Base-by-base conservation (phyloP, 1,140 invertebrate species). In the Magallana gigas region DNA sequence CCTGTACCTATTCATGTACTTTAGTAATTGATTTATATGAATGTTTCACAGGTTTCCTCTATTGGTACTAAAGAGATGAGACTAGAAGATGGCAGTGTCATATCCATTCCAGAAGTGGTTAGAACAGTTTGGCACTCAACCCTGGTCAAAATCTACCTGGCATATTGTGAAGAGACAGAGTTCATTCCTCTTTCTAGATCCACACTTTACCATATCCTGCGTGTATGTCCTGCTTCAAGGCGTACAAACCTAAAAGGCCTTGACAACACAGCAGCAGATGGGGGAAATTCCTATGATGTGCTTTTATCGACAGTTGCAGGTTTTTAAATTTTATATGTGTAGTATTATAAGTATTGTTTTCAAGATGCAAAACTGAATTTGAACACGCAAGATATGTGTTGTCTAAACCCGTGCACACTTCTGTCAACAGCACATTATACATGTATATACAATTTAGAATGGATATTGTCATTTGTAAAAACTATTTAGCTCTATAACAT, bases 221-320 rank as follows among this genome's bases (percentile, higher is more conserved):
- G n/a, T n/a, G n/a, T n/a, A n/a, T n/a, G n/a, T n/a, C n/a, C n/a
- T n/a, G n/a, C n/a, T n/a, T n/a, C 81, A 16, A 76, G 83, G 9
- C 7, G 85, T 11, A 83, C 76, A 56, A 83, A 64, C 62, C 16
- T 62, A 59, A 84, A 80, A 18, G 76, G 85, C 7, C 76, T 86
- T 56, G 85, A 86, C 12, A 82, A 62, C 56, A 64, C 83, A 48
- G 23, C 85, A 60, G 80, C 80, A 62, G 80, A 87, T 36, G 85
- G 80, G 29, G 56, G 57, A 18, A 16, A 58, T 57, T 12, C 48
- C 6, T 57, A 57, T 84, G 82, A 84, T 8, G 5, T 18, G 16
- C 48, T 84, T 8, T 23, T 84, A 7, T 12, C 56, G 1, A 18
- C 57, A 18, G 57, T 84, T 57, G n/a, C 68, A 23, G 68, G 68